phyloP scores from a whole-genome alignment of 2,888 invertebrate genomes.

The Thecophora atra region DNA sequence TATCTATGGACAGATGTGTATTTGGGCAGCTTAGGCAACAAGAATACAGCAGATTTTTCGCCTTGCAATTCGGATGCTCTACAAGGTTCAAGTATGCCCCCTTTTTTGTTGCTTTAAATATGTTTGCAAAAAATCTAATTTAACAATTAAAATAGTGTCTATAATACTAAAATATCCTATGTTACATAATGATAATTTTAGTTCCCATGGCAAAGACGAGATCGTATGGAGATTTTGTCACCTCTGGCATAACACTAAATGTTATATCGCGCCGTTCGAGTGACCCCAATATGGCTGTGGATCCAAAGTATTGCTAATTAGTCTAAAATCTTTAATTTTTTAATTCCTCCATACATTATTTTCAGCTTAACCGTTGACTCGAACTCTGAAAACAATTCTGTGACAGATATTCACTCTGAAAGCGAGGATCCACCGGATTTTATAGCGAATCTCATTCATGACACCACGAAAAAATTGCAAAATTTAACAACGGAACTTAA shows the following conservation, averaged over 20 bases:
- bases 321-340: conserved; percentile 17
- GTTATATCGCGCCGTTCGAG: conserved; percentile 78
- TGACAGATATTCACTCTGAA: conserved; percentile 60
- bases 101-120: not conserved
- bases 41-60: conserved; percentile 65
- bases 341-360: conserved; percentile 29
- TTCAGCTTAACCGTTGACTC: conserved; percentile 57
- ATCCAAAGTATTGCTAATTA: conserved; percentile 70
- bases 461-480: conserved; percentile 57
- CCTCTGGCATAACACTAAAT: conserved; percentile 69
- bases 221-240: conserved; percentile 84
- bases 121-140: too few relatives aligned
- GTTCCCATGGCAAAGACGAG: conserved; percentile 82
- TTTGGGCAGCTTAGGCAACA: conserved; percentile 70
- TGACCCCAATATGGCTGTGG: conserved; percentile 83
- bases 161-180: not conserved
- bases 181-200: conserved; percentile 38
- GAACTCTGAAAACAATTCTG: conserved; percentile 61
- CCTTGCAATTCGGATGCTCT: conserved; percentile 57
- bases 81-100: conserved; percentile 47
- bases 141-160: too few relatives aligned
- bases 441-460: conserved; percentile 54
- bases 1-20: conserved; percentile 88
- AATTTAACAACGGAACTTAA: conserved; percentile 58
- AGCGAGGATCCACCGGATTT: conserved; percentile 56